Conservation (phyloP, 2,113 vertebrate genomes). For the Micronycteris hirsuta region DNA sequence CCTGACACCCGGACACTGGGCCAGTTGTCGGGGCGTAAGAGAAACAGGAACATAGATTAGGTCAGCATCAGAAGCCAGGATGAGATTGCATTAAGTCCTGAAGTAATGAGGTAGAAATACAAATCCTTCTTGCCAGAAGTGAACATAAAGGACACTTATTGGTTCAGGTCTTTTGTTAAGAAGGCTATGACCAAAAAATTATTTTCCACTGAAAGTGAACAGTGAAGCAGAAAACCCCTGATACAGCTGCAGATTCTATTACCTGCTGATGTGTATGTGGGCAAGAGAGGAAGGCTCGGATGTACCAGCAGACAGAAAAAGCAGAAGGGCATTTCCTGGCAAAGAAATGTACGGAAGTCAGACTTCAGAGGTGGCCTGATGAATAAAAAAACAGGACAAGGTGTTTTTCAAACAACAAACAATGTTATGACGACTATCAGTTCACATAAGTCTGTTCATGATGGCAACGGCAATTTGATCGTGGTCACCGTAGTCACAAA, state of each 20-base stretch:
- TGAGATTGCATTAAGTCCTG: neutral
- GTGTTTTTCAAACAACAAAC: neutral
- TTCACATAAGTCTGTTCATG: neutral
- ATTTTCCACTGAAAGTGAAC: neutral
- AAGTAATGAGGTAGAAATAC: neutral
- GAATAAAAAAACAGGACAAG: neutral
- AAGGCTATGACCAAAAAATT: constrained; percentile 35
- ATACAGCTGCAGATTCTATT: neutral
- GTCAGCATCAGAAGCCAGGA: neutral
- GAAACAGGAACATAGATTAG: neutral
- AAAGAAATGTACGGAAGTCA: neutral
- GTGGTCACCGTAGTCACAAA: neutral
- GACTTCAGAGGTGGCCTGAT: neutral
- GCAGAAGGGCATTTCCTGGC: neutral
- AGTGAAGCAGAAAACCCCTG: neutral
- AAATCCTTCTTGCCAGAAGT: neutral
- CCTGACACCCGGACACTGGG: neutral
- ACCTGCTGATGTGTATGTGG: neutral
- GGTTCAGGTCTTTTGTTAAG: constrained; percentile 3
- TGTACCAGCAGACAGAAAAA: neutral
- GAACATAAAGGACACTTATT: neutral
- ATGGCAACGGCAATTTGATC: neutral
- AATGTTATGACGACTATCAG: neutral
- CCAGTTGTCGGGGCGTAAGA: neutral
- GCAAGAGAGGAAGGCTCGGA: neutral